Base-by-base conservation (phyloP, 53 echinoderm and acorn worm species). In the Zoroaster sp. region DNA sequence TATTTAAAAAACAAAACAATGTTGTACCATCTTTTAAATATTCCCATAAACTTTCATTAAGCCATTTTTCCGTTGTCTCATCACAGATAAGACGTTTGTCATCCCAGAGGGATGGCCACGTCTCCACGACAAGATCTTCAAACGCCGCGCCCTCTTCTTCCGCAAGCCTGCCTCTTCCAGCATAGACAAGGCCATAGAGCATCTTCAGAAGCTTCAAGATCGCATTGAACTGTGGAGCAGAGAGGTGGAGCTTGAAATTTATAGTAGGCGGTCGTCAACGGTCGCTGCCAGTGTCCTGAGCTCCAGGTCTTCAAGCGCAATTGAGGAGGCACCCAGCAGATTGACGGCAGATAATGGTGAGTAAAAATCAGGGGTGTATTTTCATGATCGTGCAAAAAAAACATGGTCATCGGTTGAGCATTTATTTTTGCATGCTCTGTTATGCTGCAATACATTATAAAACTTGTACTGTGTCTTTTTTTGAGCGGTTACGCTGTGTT, bases 21-120 rank as follows among this genome's bases (percentile, higher is more conserved):
- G n/a, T n/a, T n/a, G n/a, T n/a, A n/a, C n/a, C n/a, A n/a, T n/a
- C n/a, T n/a, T n/a, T n/a, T n/a, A n/a, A n/a, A n/a, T n/a, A n/a
- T n/a, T n/a, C n/a, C n/a, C n/a, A n/a, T n/a, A n/a, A n/a, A n/a
- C n/a, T n/a, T n/a, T n/a, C n/a, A n/a, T n/a, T n/a, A n/a, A n/a
- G n/a, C n/a, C n/a, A n/a, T n/a, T n/a, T n/a, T n/a, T n/a, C n/a
- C n/a, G n/a, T n/a, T n/a, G n/a, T n/a, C n/a, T n/a, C 82, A 69
- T 69, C 21, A 20, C 75, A 96, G 97, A 93, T 65, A 73, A 83
- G 44, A 72, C 93, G 17, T 95, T 90, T 67, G 92, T 95, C 11
- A 88, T 99, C 31, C 99, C 96, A 10, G 93, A 91, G 0, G 96
- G 99, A 73, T 99, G 96, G 96, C 99, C 99, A 66, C 87, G 93